Evolutionary conservation across 2,113 vertebrate species (phyloP), one percentile per base, ranked within the genome.

Genomic region (Caretta caretta): DNA sequence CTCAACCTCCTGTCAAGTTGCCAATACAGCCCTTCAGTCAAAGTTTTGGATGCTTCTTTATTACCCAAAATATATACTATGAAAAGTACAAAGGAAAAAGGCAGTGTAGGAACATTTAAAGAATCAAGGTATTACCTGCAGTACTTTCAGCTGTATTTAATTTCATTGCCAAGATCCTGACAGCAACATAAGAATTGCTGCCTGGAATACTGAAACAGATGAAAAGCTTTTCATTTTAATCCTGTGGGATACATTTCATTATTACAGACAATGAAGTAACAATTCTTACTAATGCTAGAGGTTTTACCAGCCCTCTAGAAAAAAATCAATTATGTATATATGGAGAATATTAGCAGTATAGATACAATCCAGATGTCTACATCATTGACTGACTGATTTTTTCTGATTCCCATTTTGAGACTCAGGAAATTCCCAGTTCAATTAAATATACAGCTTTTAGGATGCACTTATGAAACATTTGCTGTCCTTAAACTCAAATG

Each of bases 181-280:
- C 1, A 9, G 53, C 35, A 54, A 24, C 20, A 14, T 38, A 78
- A 42, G 38, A 48, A 78, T 8, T 27, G 29, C 20, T 10, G 46
- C 35, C 29, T 5, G 6, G 22, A 48, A 31, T 24, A 8, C 46
- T 24, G 10, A 12, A 27, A 46, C 27, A 62, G 56, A 1, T 46
- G 4, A 59, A 29, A 56, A 17, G 16, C 53, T 22, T 25, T 24
- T 14, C 0, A 3, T 22, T 0, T 51, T 48, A 17, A 1, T 22
- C 48, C 12, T 9, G 1, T 0, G 7, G 20, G 27, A 2, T 0
- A 5, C 1, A 1, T 10, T 20, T 6, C 22, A 0, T 5, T 35
- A 5, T 4, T 11, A 14, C 19, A 59, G 27, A 25, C 20, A 50
- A n/a, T 7, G 6, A 19, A 29, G 4, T 0, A 10, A 31, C 29